phyloP scores from a whole-genome alignment of 1,140 invertebrate species.

The Hyphantria cunea region DNA sequence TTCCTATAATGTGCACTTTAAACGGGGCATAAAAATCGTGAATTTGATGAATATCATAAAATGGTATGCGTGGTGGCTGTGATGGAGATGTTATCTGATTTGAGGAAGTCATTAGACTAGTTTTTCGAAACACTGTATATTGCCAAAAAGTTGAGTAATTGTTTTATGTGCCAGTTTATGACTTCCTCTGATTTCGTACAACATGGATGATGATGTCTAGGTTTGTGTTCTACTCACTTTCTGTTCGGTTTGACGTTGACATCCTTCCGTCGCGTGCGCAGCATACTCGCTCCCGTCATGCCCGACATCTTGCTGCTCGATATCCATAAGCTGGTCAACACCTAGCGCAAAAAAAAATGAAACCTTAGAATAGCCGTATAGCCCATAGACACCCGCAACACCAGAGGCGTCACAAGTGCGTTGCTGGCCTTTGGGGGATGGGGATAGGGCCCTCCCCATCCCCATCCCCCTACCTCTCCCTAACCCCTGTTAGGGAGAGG shows the following conservation, averaged over 20 bases:
- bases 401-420: too few species aligned
- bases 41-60: not conserved
- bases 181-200: not conserved
- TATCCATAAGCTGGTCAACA: slow-evolving; percentile 64
- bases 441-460: too few species aligned
- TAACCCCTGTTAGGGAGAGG: too few species aligned
- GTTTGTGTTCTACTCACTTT: slow-evolving; percentile 63
- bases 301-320: slow-evolving; percentile 70
- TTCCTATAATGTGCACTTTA: slow-evolving; percentile 19
- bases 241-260: slow-evolving; percentile 88
- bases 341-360: slow-evolving; percentile 45
- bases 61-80: not conserved
- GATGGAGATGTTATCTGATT: not conserved
- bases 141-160: not conserved
- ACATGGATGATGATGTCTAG: slow-evolving; percentile 3
- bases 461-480: too few species aligned
- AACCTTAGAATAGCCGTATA: not conserved
- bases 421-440: too few species aligned
- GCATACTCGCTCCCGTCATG: slow-evolving; percentile 83
- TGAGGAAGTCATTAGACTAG: not conserved
- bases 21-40: slow-evolving; percentile 12
- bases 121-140: not conserved
- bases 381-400: too few species aligned
- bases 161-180: not conserved
- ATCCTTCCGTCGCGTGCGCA: slow-evolving; percentile 86